Evolutionary conservation across 2,113 vertebrate species (phyloP).

Genomic region (Ranitomeya variabilis): DNA sequence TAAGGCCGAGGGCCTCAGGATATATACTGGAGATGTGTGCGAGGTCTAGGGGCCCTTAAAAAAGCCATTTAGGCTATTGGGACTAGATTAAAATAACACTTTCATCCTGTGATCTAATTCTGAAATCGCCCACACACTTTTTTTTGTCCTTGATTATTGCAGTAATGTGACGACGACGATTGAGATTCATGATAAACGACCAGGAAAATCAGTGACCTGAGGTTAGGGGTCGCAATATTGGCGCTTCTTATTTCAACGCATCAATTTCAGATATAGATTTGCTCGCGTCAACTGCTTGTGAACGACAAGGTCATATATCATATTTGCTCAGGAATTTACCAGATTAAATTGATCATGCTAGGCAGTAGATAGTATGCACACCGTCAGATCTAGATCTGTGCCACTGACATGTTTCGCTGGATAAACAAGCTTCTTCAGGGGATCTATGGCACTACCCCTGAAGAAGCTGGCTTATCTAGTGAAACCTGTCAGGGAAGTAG

Average conservation of each 20-base stretch:
- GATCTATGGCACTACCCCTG: too few species aligned
- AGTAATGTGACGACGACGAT: neutral
- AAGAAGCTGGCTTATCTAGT: too few species aligned
- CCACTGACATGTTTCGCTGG: too few species aligned
- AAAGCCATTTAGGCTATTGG: neutral
- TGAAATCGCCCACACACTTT: neutral
- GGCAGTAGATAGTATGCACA: too few species aligned
- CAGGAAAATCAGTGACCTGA: neutral
- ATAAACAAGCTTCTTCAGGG: too few species aligned
- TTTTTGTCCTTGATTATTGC: neutral
- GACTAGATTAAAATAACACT: neutral
- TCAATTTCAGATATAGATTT: too few species aligned
- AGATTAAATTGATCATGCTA: too few species aligned
- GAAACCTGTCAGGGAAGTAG: too few species aligned
- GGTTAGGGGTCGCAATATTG: neutral
- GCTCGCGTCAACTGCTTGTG: too few species aligned
- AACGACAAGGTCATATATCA: too few species aligned
- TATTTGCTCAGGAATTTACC: too few species aligned
- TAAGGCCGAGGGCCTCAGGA: neutral
- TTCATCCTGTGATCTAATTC: conserved; percentile 13
- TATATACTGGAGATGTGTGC: neutral
- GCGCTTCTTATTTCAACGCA: neutral
- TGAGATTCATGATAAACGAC: neutral
- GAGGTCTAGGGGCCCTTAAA: neutral
- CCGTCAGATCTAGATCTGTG: too few species aligned